A percentile compares a stretch with the other conserved stretches of the same genome.
Conservation (phyloP, 1,140 invertebrate species). For the Tyrophagus putrescentiae region DNA sequence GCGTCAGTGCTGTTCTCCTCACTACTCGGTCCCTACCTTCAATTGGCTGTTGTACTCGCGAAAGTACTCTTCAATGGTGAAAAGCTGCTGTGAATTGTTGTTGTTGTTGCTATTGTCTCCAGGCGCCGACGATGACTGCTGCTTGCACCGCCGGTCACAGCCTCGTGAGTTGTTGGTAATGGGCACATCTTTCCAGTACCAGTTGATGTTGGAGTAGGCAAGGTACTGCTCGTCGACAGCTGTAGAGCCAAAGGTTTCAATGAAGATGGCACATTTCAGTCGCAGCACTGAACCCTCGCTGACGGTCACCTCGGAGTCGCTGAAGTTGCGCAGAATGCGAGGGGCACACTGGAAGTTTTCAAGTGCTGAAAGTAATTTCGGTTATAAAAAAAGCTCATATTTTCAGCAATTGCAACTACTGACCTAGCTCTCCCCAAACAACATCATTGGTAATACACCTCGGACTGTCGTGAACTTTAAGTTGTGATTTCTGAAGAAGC, state of each 20-base stretch:
- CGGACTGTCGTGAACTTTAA: slow-evolving; percentile 18
- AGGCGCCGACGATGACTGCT: too few relatives aligned
- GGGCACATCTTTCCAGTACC: slow-evolving; percentile 22
- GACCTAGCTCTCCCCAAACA: slow-evolving; percentile 20
- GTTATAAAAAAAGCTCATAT: background rate
- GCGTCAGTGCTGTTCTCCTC: too few relatives aligned
- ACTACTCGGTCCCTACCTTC: slow-evolving; percentile 3
- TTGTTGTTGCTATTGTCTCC: background rate
- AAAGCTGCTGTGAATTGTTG: slow-evolving; percentile 7
- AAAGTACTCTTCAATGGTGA: slow-evolving; percentile 18
- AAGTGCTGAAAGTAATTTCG: background rate
- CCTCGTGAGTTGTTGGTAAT: slow-evolving; percentile 22
- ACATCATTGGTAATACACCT: slow-evolving; percentile 6
- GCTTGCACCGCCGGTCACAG: slow-evolving; percentile 11
- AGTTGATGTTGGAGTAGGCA: slow-evolving; percentile 12
- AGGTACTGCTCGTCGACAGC: background rate
- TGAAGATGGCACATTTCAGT: slow-evolving; percentile 11
- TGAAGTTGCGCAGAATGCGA: slow-evolving; percentile 6
- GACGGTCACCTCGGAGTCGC: background rate
- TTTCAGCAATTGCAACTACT: slow-evolving; percentile 1
- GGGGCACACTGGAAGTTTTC: slow-evolving; percentile 15
- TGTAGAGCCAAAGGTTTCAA: background rate
- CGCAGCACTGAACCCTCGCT: slow-evolving; percentile 15
- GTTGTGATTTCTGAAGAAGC: background rate
- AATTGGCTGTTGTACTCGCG: background rate